phyloP scores from a whole-genome alignment of 53 echinoderm and acorn worm genomes.

The Pentamera pediparva region DNA sequence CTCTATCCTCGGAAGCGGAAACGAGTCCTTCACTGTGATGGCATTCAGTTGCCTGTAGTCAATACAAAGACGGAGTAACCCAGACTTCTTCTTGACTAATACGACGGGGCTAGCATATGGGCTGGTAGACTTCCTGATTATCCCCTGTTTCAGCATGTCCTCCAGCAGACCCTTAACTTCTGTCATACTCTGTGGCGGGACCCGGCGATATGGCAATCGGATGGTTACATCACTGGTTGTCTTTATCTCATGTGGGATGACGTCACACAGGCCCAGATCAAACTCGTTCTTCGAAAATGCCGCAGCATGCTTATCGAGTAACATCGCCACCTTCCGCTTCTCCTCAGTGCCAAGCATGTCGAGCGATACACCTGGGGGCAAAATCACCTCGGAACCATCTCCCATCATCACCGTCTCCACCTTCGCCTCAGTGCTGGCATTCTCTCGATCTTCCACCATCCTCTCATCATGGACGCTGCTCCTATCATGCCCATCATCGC shows the following conservation, averaged over 20 bases:
- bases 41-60: not conserved
- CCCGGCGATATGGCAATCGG: conserved; percentile 31
- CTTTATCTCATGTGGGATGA: conserved; percentile 56
- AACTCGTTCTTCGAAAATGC: conserved; percentile 44
- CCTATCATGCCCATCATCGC: not conserved
- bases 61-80: not conserved
- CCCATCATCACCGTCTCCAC: not conserved
- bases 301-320: conserved; percentile 33
- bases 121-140: not conserved
- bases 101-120: not conserved
- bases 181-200: conserved; percentile 25
- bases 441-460: not conserved
- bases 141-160: conserved; percentile 17
- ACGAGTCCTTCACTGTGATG: not conserved
- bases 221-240: conserved; percentile 22
- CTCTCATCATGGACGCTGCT: not conserved
- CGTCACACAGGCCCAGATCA: conserved; percentile 50
- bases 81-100: not conserved
- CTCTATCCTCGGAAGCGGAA: conserved; percentile 13
- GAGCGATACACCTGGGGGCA: not conserved
- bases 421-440: not conserved
- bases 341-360: not conserved
- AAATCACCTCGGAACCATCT: not conserved
- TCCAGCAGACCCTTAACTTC: conserved; percentile 32
- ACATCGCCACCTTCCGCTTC: not conserved